A percentile compares a stretch with the other conserved stretches of the same genome.
These are phyloP conservation scores for Pristionchus pacificus DNA, from an alignment of 1,140 invertebrate genomes.

Conservation along the genomic window DNA sequence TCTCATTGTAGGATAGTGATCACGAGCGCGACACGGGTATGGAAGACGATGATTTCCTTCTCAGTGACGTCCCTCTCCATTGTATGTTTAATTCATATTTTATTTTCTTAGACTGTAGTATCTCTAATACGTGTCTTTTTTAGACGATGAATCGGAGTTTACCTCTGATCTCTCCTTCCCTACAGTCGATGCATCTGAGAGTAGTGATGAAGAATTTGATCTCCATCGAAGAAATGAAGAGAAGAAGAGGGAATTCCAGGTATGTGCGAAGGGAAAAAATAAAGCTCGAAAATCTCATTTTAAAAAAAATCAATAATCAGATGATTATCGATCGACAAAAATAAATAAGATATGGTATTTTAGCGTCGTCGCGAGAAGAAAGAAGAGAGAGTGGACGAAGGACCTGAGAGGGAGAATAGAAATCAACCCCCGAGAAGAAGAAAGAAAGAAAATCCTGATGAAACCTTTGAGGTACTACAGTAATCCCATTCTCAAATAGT, in stretches of 20 bases:
- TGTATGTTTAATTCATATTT: slow-evolving; percentile 1
- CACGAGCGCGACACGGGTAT: slow-evolving; percentile 9
- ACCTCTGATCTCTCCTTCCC: slow-evolving; percentile 29
- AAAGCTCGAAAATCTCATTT: neutral
- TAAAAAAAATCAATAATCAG: neutral
- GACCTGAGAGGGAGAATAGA: slow-evolving; percentile 8
- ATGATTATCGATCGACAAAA: neutral
- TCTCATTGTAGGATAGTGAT: neutral
- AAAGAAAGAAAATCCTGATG: neutral
- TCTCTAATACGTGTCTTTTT: neutral
- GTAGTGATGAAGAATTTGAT: slow-evolving; percentile 38
- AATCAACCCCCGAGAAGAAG: neutral
- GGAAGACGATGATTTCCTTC: slow-evolving; percentile 5
- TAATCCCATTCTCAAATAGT: too few relatives aligned
- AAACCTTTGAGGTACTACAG: slow-evolving; percentile 6
- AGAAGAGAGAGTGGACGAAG: neutral
- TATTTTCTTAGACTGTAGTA: neutral
- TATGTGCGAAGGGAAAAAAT: neutral
- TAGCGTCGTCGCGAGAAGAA: neutral
- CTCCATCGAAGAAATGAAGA: neutral
- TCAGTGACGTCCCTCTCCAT: slow-evolving; percentile 3
- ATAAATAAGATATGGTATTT: neutral
- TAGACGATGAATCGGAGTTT: slow-evolving; percentile 37
- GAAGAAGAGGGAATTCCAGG: neutral
- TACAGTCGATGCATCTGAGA: slow-evolving; percentile 32